A percentile compares a stretch with the other conserved stretches of the same genome.
phyloP scores from a whole-genome alignment of 2,888 invertebrate genomes.

The Ichneumon xanthorius region DNA sequence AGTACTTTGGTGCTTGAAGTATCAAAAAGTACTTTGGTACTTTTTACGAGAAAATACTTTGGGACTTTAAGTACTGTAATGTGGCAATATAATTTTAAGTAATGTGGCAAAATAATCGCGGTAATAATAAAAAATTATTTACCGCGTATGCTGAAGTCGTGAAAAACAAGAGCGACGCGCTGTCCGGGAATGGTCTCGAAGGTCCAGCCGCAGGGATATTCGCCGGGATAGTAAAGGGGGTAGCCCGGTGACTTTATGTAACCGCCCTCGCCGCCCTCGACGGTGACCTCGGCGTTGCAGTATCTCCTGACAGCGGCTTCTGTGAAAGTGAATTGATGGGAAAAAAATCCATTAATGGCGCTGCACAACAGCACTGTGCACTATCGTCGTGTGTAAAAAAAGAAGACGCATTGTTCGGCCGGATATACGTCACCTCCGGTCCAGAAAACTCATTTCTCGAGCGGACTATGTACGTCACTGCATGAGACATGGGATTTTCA shows the following conservation, averaged over 20 bases:
- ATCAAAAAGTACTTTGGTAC: too few relatives aligned
- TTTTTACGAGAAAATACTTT: too few relatives aligned
- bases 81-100: too few relatives aligned
- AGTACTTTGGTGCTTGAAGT: too few relatives aligned
- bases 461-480: too few relatives aligned
- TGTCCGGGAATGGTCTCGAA: conserved; percentile 88
- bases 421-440: too few relatives aligned
- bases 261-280: conserved; percentile 81
- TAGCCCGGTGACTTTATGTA: conserved; percentile 88
- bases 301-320: conserved; percentile 85
- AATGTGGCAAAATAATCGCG: too few relatives aligned
- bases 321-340: conserved; percentile 75
- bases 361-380: background rate
- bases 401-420: background rate
- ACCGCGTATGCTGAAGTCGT: conserved; percentile 91
- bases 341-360: background rate
- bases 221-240: conserved; percentile 90
- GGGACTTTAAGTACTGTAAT: too few relatives aligned
- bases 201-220: conserved; percentile 89
- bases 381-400: background rate
- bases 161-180: conserved; percentile 88
- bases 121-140: conserved; percentile 78
- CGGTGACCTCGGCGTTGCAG: conserved; percentile 85
- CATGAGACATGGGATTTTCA: too few relatives aligned
- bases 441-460: too few relatives aligned